phyloP scores from a whole-genome alignment of 2,113 vertebrate genomes.

The Tragulus kanchil region DNA sequence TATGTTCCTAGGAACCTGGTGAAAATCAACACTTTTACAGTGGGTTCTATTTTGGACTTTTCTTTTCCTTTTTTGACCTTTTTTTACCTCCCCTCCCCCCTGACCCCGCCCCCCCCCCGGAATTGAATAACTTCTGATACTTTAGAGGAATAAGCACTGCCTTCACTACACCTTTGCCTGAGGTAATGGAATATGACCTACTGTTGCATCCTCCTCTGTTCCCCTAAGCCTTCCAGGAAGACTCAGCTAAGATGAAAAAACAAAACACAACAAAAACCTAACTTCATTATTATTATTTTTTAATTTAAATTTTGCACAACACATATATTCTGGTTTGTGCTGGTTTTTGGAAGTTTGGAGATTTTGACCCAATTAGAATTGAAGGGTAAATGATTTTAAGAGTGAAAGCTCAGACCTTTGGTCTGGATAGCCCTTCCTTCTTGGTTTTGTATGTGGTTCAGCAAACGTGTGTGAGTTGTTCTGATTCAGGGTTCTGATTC shows the following conservation, averaged over 20 bases:
- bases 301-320: not conserved
- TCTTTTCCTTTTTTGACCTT: not conserved
- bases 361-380: not conserved
- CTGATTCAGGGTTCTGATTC: not conserved
- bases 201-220: not conserved
- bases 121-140: not conserved
- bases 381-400: not conserved
- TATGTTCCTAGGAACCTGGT: not conserved
- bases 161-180: not conserved
- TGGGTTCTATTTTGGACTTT: not conserved
- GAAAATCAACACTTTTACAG: not conserved
- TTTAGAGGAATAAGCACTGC: not conserved
- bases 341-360: not conserved
- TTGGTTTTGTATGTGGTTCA: not conserved
- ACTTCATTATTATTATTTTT: not conserved
- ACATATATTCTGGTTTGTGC: not conserved
- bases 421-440: too few species aligned
- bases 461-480: too few species aligned
- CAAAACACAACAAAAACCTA: not conserved
- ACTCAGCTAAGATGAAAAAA: not conserved
- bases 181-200: not conserved
- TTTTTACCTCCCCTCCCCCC: not conserved
- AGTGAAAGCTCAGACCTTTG: not conserved
- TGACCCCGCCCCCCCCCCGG: too few species aligned
- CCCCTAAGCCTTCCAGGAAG: not conserved